These are phyloP conservation scores for Merodon equestris DNA, from an alignment of 2,888 invertebrate species.

Conservation along the genomic window DNA sequence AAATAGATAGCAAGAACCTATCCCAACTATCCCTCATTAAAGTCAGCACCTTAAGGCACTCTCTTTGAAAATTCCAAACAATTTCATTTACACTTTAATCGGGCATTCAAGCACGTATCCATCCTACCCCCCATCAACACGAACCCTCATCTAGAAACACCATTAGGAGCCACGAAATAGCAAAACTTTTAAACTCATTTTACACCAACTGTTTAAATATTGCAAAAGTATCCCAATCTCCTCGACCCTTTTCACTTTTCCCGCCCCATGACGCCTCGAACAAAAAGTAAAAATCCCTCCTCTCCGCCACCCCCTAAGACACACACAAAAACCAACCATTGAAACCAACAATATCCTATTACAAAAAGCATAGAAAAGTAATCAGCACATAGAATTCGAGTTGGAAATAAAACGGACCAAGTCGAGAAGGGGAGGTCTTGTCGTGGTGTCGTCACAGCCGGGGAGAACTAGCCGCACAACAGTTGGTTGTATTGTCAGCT, in stretches of 20 bases:
- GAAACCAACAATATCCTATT: constrained; percentile 59
- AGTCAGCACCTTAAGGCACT: constrained; percentile 41
- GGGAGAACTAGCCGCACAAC: constrained; percentile 66
- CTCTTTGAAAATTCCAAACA: constrained; percentile 57
- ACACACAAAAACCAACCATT: no score
- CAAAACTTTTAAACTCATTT: constrained; percentile 66
- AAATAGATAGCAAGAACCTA: not conserved
- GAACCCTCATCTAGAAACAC: constrained; percentile 6
- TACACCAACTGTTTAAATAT: constrained; percentile 66
- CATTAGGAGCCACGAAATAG: constrained; percentile 63
- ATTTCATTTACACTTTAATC: constrained; percentile 63
- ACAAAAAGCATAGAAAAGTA: constrained; percentile 65
- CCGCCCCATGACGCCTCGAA: no score
- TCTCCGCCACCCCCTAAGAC: not conserved
- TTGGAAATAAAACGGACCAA: constrained; percentile 39
- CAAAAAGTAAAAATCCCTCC: not conserved
- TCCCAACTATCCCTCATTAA: constrained; percentile 26
- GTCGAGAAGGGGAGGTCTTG: constrained; percentile 1
- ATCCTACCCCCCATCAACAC: constrained; percentile 6
- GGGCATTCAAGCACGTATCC: constrained; percentile 4
- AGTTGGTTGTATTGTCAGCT: constrained; percentile 65
- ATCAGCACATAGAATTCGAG: constrained; percentile 57
- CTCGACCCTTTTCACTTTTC: not conserved
- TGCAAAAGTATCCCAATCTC: constrained; percentile 61
- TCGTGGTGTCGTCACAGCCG: constrained; percentile 41